Evolutionary conservation across 1,140 invertebrate species (phyloP).

Genomic region (Pectinophora gossypiella): DNA sequence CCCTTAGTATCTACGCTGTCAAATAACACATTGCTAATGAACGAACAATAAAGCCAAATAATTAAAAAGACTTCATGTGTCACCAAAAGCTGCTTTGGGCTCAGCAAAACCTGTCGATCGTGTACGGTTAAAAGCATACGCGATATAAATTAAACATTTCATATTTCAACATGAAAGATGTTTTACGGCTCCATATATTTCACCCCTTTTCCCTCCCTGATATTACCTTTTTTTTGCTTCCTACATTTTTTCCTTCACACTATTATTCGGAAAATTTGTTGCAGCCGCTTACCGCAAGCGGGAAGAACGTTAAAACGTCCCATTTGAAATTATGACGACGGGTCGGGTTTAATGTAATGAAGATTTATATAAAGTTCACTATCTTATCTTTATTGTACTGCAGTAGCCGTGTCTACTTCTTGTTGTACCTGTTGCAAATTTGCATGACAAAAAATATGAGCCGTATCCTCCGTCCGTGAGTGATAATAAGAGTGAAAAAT

Average conservation of each 20-base stretch:
- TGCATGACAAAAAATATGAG: too few species aligned
- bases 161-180: background rate
- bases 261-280: conserved; percentile 52
- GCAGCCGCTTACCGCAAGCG: conserved; percentile 47
- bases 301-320: conserved; percentile 46
- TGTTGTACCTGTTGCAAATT: background rate
- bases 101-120: too few species aligned
- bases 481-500: too few species aligned
- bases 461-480: too few species aligned
- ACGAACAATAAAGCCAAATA: too few species aligned
- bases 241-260: conserved; percentile 33
- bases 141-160: background rate
- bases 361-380: conserved; percentile 55
- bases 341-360: conserved; percentile 43
- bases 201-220: conserved; percentile 17
- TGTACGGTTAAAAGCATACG: background rate
- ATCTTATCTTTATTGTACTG: conserved; percentile 34
- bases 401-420: background rate
- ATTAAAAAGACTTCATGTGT: too few species aligned
- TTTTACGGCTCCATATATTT: conserved; percentile 24
- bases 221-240: conserved; percentile 22
- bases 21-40: too few species aligned
- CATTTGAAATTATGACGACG: conserved; percentile 47
- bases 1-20: too few species aligned
- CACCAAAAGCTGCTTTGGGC: too few species aligned